These are phyloP conservation scores for Branchipolynoe longqiensis DNA, from an alignment of 2,888 invertebrate species.

Conservation along the genomic window DNA sequence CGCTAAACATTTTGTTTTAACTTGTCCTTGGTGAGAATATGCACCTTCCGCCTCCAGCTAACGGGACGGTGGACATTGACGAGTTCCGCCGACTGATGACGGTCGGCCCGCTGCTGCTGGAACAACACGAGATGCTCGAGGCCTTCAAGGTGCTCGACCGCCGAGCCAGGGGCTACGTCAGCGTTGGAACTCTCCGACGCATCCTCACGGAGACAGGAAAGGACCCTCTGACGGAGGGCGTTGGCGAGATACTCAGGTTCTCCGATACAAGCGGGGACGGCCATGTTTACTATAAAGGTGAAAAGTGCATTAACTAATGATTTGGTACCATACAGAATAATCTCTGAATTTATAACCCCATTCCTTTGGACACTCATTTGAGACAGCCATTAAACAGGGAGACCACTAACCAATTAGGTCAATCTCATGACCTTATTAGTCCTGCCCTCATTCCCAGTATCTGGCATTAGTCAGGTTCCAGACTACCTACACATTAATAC, in stretches of 20 bases:
- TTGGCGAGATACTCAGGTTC: not conserved
- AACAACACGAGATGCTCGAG: constrained; percentile 24
- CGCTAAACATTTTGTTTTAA: not conserved
- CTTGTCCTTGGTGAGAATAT: not conserved
- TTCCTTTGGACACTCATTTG: too few species aligned
- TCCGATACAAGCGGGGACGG: constrained; percentile 19
- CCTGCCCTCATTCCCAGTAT: too few species aligned
- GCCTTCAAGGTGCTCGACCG: constrained; percentile 10
- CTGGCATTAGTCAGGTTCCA: too few species aligned
- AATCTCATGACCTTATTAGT: too few species aligned
- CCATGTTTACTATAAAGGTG: constrained; percentile 21
- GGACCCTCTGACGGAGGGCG: not conserved
- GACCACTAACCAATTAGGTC: too few species aligned
- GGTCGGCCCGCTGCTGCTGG: not conserved
- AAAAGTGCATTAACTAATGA: not conserved
- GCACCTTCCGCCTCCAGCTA: not conserved
- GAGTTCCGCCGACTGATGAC: constrained; percentile 30
- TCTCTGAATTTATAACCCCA: too few species aligned
- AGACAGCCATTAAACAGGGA: too few species aligned
- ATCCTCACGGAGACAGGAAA: constrained; percentile 12
- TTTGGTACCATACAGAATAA: not conserved
- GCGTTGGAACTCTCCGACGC: not conserved
- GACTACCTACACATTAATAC: too few species aligned
- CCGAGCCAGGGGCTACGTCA: constrained; percentile 6
- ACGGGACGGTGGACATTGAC: constrained; percentile 14